These are phyloP conservation scores for Oopsacas minuta DNA, from an alignment of 37 sponge, comb jelly and placozoan species.

Conservation along the genomic window DNA sequence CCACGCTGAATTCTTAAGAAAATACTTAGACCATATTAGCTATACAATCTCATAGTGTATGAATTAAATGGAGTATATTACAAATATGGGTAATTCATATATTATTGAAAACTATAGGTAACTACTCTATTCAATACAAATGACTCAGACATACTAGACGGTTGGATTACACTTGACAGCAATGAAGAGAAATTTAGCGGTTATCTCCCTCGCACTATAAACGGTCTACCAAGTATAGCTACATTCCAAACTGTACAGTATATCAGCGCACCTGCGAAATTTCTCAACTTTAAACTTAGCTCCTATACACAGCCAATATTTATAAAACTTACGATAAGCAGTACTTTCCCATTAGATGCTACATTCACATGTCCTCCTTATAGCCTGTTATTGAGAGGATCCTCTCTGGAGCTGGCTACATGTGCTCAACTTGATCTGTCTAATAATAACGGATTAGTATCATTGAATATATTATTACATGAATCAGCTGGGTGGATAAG, in stretches of 20 bases:
- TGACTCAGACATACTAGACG: neutral
- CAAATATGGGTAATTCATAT: too few relatives aligned
- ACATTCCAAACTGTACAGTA: conserved; percentile 11
- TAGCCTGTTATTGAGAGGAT: conserved; percentile 23
- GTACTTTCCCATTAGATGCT: neutral
- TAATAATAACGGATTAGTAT: neutral
- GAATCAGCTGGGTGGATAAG: conserved; percentile 31
- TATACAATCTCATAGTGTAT: too few relatives aligned
- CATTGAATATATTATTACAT: conserved; percentile 24
- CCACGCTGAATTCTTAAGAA: too few relatives aligned
- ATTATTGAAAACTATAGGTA: too few relatives aligned
- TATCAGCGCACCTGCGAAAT: conserved; percentile 33
- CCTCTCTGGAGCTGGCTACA: neutral
- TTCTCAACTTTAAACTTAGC: conserved; percentile 37
- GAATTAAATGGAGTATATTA: too few relatives aligned
- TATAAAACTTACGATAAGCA: neutral
- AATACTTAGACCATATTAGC: too few relatives aligned
- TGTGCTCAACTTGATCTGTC: neutral
- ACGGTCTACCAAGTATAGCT: neutral
- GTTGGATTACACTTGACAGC: neutral
- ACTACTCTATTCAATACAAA: neutral
- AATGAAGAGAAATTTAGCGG: neutral
- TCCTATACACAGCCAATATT: conserved; percentile 39
- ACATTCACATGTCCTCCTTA: conserved; percentile 7
- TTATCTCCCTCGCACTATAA: neutral